Conservation (phyloP, 2,888 invertebrate species). For the Leptinotarsa peninsularis region DNA sequence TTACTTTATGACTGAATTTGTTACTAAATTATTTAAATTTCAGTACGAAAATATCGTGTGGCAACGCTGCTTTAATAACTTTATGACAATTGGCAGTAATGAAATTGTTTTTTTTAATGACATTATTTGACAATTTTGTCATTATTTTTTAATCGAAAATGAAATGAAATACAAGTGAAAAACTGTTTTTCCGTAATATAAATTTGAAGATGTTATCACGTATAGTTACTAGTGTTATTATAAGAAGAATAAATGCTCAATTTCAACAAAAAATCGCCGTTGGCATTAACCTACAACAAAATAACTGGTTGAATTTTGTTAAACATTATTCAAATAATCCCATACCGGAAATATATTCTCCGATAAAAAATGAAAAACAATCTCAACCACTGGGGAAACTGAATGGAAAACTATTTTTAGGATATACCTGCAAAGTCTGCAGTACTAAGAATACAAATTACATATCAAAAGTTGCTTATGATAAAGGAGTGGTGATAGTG, state of each 20-base stretch:
- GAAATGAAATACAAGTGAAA: no score
- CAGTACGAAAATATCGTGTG: no score
- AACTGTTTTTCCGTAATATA: no score
- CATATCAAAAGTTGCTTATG: slow-evolving; percentile 88
- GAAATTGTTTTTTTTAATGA: no score
- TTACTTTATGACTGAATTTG: no score
- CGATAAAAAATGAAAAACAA: neutral
- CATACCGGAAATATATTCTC: neutral
- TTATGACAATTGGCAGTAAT: no score
- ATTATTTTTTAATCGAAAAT: no score
- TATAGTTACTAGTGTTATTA: neutral
- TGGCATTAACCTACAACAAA: neutral
- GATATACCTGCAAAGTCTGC: slow-evolving; percentile 93
- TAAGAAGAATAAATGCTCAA: slow-evolving; percentile 1
- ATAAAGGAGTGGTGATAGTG: slow-evolving; percentile 92
- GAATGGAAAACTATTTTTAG: slow-evolving; percentile 75
- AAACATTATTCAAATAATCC: slow-evolving; percentile 6
- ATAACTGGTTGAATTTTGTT: neutral
- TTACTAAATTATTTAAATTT: no score
- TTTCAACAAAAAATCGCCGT: neutral
- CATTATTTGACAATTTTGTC: no score
- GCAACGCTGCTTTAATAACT: no score
- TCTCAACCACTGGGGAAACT: slow-evolving; percentile 58
- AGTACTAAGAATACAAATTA: slow-evolving; percentile 79
- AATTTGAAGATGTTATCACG: neutral